Conservation (phyloP, 2,113 vertebrate genomes). For the Delphinus delphis region DNA sequence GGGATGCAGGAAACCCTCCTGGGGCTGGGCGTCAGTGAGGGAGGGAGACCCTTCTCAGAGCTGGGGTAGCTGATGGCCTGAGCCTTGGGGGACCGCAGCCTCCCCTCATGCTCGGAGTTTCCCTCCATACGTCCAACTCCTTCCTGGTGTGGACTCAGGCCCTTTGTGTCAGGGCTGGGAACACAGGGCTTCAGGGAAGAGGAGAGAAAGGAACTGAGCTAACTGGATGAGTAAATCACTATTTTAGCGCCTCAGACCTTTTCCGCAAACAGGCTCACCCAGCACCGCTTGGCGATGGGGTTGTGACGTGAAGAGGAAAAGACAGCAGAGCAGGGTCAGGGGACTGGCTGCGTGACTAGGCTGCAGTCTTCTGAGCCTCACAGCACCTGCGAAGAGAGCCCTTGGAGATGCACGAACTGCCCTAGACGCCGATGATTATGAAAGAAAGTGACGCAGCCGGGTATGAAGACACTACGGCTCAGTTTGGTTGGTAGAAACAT, state of each 20-base stretch:
- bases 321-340: neutral
- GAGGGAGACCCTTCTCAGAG: neutral
- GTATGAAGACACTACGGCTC: neutral
- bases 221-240: neutral
- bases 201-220: neutral
- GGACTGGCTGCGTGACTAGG: neutral
- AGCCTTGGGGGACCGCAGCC: neutral
- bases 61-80: neutral
- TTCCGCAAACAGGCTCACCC: neutral
- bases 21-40: too few species aligned
- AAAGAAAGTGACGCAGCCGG: neutral
- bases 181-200: neutral
- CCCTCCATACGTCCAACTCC: neutral
- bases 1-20: neutral
- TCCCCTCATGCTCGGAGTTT: neutral
- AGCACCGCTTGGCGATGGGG: neutral
- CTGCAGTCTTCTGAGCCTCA: neutral
- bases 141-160: neutral
- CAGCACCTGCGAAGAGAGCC: neutral
- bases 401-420: neutral
- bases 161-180: neutral
- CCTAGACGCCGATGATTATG: neutral
- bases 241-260: neutral
- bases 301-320: neutral
- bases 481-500: neutral